A percentile compares a stretch with the other conserved stretches of the same genome.
Evolutionary conservation across 2,113 vertebrate species (phyloP).

Genomic region (Hippolais icterina): DNA sequence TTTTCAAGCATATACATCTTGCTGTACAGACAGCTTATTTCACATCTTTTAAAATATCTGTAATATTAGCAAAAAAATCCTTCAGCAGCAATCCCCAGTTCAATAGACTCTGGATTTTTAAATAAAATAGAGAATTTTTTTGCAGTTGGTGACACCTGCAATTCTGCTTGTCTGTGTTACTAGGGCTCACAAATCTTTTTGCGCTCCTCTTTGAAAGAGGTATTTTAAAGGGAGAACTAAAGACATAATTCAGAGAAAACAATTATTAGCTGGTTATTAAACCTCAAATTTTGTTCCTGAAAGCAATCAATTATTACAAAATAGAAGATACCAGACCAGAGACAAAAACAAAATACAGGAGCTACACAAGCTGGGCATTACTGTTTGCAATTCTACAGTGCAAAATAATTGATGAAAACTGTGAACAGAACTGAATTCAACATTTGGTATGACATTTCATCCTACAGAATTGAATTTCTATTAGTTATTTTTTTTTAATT

Average conservation of each 20-base stretch:
- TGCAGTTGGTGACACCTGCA: background rate
- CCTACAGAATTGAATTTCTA: conserved; percentile 50
- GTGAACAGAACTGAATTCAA: conserved; percentile 57
- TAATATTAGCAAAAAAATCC: background rate
- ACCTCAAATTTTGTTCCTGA: conserved; percentile 12
- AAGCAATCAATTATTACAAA: background rate
- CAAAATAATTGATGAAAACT: conserved; percentile 23
- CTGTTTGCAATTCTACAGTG: conserved; percentile 31
- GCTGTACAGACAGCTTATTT: background rate
- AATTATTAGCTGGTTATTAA: background rate
- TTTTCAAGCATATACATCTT: background rate
- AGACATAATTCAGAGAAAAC: background rate
- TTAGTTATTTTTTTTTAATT: conserved; percentile 28
- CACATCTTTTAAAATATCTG: background rate
- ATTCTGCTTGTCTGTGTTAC: background rate
- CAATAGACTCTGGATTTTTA: background rate
- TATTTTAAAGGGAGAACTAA: background rate
- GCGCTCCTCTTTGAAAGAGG: background rate
- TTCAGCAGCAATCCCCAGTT: background rate
- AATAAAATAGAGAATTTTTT: background rate
- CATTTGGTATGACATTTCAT: conserved; percentile 61
- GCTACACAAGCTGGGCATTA: conserved; percentile 44
- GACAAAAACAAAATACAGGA: conserved; percentile 5
- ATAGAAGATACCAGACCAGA: conserved; percentile 1
- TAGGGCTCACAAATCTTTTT: background rate